Percentiles rank a stretch among this genome's conserved stretches.
phyloP scores from a whole-genome alignment of 1,140 invertebrate species.

The Bombus superbus region DNA sequence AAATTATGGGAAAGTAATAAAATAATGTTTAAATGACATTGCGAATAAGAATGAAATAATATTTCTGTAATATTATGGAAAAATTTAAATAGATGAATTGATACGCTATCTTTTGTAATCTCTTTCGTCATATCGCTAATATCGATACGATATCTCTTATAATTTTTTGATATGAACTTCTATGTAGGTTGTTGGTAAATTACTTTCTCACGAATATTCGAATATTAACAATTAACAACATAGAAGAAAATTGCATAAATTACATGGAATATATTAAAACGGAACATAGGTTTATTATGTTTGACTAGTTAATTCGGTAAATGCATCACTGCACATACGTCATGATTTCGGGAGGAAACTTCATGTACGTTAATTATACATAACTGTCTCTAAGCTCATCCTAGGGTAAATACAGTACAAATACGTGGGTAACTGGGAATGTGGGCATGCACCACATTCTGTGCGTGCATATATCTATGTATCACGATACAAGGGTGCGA shows the following conservation, averaged over 20 bases:
- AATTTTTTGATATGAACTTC: background rate
- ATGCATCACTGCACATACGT: background rate
- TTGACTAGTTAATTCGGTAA: slow-evolving; percentile 8
- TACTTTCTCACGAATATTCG: background rate
- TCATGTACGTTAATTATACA: slow-evolving; percentile 8
- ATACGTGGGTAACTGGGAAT: background rate
- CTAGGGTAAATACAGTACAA: background rate
- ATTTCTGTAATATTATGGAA: background rate
- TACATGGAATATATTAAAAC: background rate
- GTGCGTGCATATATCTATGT: too few relatives aligned
- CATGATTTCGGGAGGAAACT: slow-evolving; percentile 16
- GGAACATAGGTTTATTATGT: background rate
- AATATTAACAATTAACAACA: background rate
- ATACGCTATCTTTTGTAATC: background rate
- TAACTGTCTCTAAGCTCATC: slow-evolving; percentile 28
- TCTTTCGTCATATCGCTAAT: background rate
- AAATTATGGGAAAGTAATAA: too few relatives aligned
- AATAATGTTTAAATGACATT: too few relatives aligned
- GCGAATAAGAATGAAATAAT: too few relatives aligned
- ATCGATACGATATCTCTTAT: background rate
- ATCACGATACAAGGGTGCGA: background rate
- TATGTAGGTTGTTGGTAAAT: background rate
- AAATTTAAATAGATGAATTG: background rate
- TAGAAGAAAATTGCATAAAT: background rate
- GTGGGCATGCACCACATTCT: background rate